Evolutionary conservation across 2,113 vertebrate genomes (phyloP).

Genomic region (Psittacula cyanocephala): DNA sequence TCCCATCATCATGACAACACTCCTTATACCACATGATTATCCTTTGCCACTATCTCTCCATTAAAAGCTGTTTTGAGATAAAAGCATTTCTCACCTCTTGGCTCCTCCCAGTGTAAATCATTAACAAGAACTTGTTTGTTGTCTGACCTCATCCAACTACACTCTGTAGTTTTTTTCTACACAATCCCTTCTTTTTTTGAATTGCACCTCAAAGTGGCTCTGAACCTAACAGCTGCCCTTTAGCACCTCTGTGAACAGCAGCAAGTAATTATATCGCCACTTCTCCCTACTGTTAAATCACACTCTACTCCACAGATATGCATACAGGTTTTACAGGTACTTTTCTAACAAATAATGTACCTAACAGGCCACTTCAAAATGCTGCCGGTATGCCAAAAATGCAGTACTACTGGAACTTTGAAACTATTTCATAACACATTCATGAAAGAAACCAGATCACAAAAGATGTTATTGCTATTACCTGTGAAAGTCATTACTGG

Average conservation of each 20-base stretch:
- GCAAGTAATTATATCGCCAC: background rate
- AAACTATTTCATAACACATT: background rate
- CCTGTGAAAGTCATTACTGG: background rate
- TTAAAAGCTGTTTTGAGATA: background rate
- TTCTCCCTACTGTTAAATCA: background rate
- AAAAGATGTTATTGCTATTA: background rate
- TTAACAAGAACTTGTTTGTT: background rate
- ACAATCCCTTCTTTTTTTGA: background rate
- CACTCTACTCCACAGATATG: background rate
- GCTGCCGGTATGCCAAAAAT: background rate
- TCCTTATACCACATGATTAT: rapidly evolving
- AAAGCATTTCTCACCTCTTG: background rate
- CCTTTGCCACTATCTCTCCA: background rate
- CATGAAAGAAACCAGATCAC: background rate
- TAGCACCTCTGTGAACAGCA: background rate
- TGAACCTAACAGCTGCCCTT: background rate
- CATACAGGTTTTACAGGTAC: background rate
- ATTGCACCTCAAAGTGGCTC: background rate
- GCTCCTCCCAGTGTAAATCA: background rate
- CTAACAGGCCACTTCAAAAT: background rate
- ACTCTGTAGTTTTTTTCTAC: background rate
- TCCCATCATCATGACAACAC: background rate
- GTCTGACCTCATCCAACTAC: background rate
- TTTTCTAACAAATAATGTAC: background rate
- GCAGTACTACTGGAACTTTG: background rate